Evolutionary conservation across 1,140 invertebrate genomes (phyloP), one percentile per base, ranked within the genome.

Genomic region (Capitella teleta): DNA sequence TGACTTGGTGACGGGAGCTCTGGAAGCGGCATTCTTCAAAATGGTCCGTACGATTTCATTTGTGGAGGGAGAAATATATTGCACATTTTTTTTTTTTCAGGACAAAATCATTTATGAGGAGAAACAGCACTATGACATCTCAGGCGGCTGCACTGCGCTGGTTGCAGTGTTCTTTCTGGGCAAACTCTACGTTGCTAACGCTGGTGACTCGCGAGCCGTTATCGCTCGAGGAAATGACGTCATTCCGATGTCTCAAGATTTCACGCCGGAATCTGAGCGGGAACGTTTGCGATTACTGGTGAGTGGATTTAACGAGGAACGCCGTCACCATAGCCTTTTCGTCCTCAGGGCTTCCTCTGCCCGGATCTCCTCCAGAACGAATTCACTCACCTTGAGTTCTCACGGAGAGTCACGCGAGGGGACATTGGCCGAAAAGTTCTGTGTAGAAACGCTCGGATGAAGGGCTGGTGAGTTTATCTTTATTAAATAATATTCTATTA

Each of bases 111-210:
- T 86, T 51, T 76, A 67, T 37, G 71, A 78, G 60, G 84, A 85
- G 56, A 72, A 77, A 38, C 64, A 65, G 23, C 74, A 75, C 14
- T 78, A 68, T 58, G 59, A 68, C 25, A 76, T 82, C 51, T 64
- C 68, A 34, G 87, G 86, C 46, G 87, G 87, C n/a, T 90, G 86
- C 67, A 87, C 87, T 5, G 84, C 83, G 19, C 75, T 88, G 40
- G 84, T 86, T 0, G 77, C 83, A 25, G 67, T 90, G 48, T 85
- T 90, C 61, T 79, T 89, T 42, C 76, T 85, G 60, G 85, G 84
- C 12, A 85, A 83, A 71, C 68, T 90, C 41, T 91, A 83, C 73
- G 78, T 88, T 38, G 83, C 86, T 16, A 89, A 90, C 75, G 87
- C 87, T 53, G 87, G 87, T 6, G 87, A 91, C 60, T 61, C 38